Percentiles rank a stretch among this genome's conserved stretches.
Conservation (phyloP, 2,888 invertebrate species). For the Pycnomerus fuliginosus region DNA sequence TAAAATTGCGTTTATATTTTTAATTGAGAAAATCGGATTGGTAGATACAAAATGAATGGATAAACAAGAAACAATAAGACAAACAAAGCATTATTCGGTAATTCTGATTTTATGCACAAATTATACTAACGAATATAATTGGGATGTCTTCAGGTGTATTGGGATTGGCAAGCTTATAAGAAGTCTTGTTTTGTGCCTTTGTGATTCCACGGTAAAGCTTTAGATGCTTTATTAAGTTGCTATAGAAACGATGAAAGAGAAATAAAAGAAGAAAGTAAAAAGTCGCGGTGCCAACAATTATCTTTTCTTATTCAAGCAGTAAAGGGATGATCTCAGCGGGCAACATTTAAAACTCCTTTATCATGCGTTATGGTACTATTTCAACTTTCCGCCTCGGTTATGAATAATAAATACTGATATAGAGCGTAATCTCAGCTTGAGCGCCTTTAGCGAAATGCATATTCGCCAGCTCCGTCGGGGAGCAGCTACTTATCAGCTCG, state of each 20-base stretch:
- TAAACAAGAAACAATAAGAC: slow-evolving; percentile 41
- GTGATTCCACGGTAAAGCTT: slow-evolving; percentile 34
- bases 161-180: slow-evolving; percentile 37
- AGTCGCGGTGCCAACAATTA: slow-evolving; percentile 33
- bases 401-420: slow-evolving; percentile 54
- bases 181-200: slow-evolving; percentile 38
- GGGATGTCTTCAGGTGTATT: slow-evolving; percentile 35
- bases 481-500: slow-evolving; percentile 49
- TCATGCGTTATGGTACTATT: slow-evolving; percentile 51
- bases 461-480: slow-evolving; percentile 43
- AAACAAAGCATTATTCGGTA: slow-evolving; percentile 40
- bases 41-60: slow-evolving; percentile 44
- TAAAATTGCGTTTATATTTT: slow-evolving; percentile 46
- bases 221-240: slow-evolving; percentile 41
- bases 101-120: slow-evolving; percentile 47
- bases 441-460: slow-evolving; percentile 48
- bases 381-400: slow-evolving; percentile 50
- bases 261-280: slow-evolving; percentile 28
- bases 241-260: slow-evolving; percentile 34
- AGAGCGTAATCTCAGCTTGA: slow-evolving; percentile 48
- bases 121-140: slow-evolving; percentile 34
- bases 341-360: slow-evolving; percentile 49
- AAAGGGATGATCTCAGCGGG: slow-evolving; percentile 47
- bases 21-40: slow-evolving; percentile 57
- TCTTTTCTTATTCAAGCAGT: slow-evolving; percentile 19